Percentiles rank a stretch among this genome's conserved stretches.
Conservation (phyloP, 92 coral and sea anemone species). For the Desmophyllum pertusum region DNA sequence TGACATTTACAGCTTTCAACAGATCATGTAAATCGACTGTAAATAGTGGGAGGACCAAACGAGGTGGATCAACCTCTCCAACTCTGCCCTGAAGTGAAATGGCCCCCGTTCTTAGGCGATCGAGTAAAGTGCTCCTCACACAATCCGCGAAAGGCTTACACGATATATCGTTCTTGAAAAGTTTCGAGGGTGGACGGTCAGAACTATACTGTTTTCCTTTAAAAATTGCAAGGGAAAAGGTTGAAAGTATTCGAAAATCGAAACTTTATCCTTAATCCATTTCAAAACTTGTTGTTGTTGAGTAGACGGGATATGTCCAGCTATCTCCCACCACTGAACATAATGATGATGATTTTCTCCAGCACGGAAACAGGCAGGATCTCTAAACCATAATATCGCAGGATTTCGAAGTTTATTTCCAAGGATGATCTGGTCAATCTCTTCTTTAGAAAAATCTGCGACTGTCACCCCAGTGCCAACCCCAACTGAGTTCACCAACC, state of each 20-base stretch:
- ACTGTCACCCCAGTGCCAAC: conserved; percentile 34
- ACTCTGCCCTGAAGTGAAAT: too few species aligned
- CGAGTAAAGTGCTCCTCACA: too few species aligned
- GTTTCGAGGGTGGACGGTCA: conserved; percentile 8
- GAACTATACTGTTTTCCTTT: conserved; percentile 13
- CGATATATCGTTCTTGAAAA: conserved; percentile 18
- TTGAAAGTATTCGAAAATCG: conserved; percentile 6
- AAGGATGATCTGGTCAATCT: conserved; percentile 13
- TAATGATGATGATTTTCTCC: conserved; percentile 33
- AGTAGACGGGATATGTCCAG: background rate
- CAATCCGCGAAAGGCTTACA: conserved; percentile 34
- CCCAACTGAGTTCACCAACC: conserved; percentile 12
- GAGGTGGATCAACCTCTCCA: too few species aligned
- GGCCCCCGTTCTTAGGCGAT: too few species aligned
- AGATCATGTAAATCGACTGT: too few species aligned
- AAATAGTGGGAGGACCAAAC: too few species aligned
- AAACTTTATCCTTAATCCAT: conserved; percentile 31
- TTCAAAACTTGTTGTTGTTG: conserved; percentile 10
- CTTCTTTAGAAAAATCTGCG: too few species aligned
- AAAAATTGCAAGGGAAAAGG: conserved; percentile 18
- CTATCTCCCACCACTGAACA: conserved; percentile 14
- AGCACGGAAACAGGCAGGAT: conserved; percentile 27
- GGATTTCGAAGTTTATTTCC: conserved; percentile 6
- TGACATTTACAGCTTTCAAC: too few species aligned
- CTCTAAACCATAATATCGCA: conserved; percentile 12